Base-by-base conservation (phyloP, 2,113 vertebrate genomes). In the Montifringilla adamsi region DNA sequence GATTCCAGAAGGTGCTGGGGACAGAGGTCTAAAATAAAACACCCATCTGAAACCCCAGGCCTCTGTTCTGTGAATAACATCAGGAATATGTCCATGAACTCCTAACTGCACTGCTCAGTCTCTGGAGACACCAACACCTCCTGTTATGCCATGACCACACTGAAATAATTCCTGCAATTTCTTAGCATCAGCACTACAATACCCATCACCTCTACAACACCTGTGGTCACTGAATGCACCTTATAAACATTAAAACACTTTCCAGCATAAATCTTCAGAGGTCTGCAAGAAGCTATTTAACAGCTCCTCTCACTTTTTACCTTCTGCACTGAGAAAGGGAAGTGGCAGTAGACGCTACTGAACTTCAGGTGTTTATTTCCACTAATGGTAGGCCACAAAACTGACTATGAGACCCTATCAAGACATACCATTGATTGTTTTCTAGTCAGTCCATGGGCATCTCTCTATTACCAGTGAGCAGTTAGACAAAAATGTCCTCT, bases 221-320 rank as follows among this genome's bases (percentile, higher is more conserved):
- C 81, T 85, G 70, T 85, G 70, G 77, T 91, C 81, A 63, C 55
- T 91, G 90, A 93, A 90, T 79, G 58, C 2, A 8, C 58, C 73
- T 92, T 84, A 87, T 73, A 93, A 94, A 94, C 21, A 8, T 83
- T 55, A 80, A 91, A 91, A 90, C 31, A 58, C 39, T 84, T 94
- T 70, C 59, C 68, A 77, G 41, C 22, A 89, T 52, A 89, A 94
- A 90, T 88, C 64, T 90, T 72, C 75, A 90, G 70, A 84, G 55
- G 15, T 50, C 80, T 88, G 17, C 47, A 84, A 14, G 56, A 72
- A 94, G 49, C 39, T 37, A 3, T 58, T 88, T 74, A 55, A 73
- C 75, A 84, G 6, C 33, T 79, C 21, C 33, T 87, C 62, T 84
- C 72, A 63, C 27, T n/a, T 91, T 84, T 79, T 70, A 8, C 39